Percentiles rank a stretch among this genome's conserved stretches.
These are phyloP conservation scores for Glyptemys insculpta DNA, from an alignment of 2,797 vertebrate genomes.

Conservation along the genomic window DNA sequence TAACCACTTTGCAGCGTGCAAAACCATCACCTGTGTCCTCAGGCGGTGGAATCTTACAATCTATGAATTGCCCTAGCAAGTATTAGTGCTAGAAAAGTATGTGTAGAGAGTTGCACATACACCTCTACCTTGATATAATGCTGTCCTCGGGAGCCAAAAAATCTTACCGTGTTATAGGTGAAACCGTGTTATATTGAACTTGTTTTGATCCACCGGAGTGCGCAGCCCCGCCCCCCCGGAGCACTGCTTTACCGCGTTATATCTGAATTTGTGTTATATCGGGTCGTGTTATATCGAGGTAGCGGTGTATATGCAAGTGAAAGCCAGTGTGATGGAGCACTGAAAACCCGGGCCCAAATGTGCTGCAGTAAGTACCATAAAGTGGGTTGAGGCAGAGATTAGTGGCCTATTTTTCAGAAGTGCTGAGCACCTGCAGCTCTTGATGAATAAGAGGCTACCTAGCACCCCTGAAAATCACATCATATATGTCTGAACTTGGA, in stretches of 20 bases:
- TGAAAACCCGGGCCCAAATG: conserved; percentile 56
- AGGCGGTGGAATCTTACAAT: background rate
- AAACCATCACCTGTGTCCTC: conserved; percentile 36
- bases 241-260: too few relatives aligned
- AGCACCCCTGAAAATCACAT: conserved; percentile 50
- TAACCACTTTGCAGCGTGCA: conserved; percentile 56
- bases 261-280: too few relatives aligned
- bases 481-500: conserved; percentile 64
- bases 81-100: conserved; percentile 41
- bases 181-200: too few relatives aligned
- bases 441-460: conserved; percentile 55
- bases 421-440: background rate
- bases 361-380: conserved; percentile 41
- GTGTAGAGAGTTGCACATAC: background rate
- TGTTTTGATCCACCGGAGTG: too few relatives aligned
- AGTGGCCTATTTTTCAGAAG: background rate
- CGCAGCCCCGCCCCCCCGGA: too few relatives aligned
- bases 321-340: background rate
- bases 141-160: too few relatives aligned
- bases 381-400: background rate
- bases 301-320: background rate
- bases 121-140: too few relatives aligned
- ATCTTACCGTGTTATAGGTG: too few relatives aligned
- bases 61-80: conserved; percentile 45
- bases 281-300: too few relatives aligned